Percentiles rank a stretch among this genome's conserved stretches.
Evolutionary conservation across 2,888 invertebrate genomes (phyloP).

Genomic region (Cistogaster globosa): DNA sequence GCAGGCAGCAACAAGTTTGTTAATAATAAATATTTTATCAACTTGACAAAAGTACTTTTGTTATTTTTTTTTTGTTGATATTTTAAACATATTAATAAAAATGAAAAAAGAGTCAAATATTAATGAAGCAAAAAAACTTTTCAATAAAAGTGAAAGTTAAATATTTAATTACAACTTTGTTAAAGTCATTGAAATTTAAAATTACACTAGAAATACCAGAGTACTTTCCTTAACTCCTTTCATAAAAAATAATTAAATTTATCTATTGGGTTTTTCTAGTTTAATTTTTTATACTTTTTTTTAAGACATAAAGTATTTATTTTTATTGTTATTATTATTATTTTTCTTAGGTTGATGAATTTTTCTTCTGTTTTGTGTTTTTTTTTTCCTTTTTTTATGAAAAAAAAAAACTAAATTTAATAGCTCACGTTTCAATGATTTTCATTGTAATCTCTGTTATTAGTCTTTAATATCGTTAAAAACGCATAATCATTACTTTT

Average conservation of each 20-base stretch:
- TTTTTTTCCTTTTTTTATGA: not conserved
- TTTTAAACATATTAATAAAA: slow-evolving; percentile 18
- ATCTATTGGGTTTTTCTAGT: slow-evolving; percentile 12
- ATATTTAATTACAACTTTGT: slow-evolving; percentile 57
- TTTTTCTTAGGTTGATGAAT: slow-evolving; percentile 42
- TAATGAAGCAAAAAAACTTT: slow-evolving; percentile 45
- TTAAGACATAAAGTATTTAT: not conserved
- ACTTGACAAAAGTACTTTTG: slow-evolving; percentile 43
- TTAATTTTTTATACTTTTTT: slow-evolving; percentile 15
- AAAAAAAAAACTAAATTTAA: slow-evolving; percentile 47
- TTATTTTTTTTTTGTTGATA: slow-evolving; percentile 14
- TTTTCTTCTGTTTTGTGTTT: slow-evolving; percentile 47
- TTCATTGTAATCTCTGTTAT: slow-evolving; percentile 70
- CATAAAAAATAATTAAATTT: not conserved
- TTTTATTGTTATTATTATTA: too few species aligned
- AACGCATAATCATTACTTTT: slow-evolving; percentile 74
- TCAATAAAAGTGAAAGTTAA: slow-evolving; percentile 74
- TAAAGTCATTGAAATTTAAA: slow-evolving; percentile 44
- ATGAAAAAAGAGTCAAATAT: slow-evolving; percentile 10
- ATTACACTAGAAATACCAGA: slow-evolving; percentile 17
- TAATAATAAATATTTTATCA: slow-evolving; percentile 51
- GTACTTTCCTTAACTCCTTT: slow-evolving; percentile 14
- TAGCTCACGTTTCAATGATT: slow-evolving; percentile 72
- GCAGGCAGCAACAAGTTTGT: slow-evolving; percentile 5
- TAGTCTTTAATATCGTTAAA: slow-evolving; percentile 74